phyloP scores from a whole-genome alignment of 2,888 invertebrate species.

The Eilema griseolum region DNA sequence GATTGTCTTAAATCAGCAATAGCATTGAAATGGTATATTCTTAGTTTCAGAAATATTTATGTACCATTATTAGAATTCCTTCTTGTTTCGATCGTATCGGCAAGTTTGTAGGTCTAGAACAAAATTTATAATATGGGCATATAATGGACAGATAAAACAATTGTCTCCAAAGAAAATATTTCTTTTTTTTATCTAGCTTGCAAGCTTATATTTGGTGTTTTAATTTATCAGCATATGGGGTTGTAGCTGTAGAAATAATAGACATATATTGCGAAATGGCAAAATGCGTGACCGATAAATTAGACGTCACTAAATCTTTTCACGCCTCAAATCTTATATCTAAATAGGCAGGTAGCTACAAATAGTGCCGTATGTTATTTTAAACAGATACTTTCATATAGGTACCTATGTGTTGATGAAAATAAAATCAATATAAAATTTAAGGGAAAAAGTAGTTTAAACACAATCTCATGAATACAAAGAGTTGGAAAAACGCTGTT shows the following conservation, averaged over 20 bases:
- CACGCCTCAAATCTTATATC: neutral
- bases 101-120: too few relatives aligned
- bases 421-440: neutral
- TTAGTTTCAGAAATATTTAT: neutral
- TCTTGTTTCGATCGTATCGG: too few relatives aligned
- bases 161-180: conserved; percentile 14
- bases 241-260: neutral
- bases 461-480: neutral
- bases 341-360: neutral
- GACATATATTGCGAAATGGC: neutral
- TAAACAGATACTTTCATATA: too few relatives aligned
- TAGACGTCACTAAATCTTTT: neutral
- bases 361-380: too few relatives aligned
- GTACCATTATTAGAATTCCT: too few relatives aligned
- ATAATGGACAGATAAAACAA: neutral
- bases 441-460: neutral
- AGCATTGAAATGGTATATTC: neutral
- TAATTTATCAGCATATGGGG: neutral
- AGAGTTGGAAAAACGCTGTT: neutral
- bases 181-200: conserved; percentile 7
- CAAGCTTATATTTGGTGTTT: conserved; percentile 11
- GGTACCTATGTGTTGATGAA: too few relatives aligned
- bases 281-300: too few relatives aligned
- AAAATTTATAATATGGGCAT: too few relatives aligned
- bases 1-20: neutral